These are phyloP conservation scores for Cettia cetti DNA, from an alignment of 2,113 vertebrate species.

Conservation along the genomic window DNA sequence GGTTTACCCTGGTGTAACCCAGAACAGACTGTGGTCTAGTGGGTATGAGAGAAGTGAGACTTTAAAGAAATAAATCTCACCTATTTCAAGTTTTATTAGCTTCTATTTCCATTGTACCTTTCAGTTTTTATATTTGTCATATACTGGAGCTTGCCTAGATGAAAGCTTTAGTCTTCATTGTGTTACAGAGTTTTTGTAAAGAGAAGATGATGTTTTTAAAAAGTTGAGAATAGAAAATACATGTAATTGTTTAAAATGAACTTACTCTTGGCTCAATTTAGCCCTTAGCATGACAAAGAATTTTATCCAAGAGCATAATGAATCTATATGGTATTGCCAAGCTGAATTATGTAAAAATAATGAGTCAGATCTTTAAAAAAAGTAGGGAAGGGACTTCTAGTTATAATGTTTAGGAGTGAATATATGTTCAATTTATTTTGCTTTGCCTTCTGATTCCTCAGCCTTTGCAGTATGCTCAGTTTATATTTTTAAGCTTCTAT, in stretches of 20 bases:
- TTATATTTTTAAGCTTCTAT: background rate
- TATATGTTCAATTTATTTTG: background rate
- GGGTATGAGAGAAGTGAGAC: background rate
- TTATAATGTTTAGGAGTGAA: background rate
- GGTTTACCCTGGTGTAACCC: background rate
- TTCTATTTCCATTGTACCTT: conserved; percentile 19
- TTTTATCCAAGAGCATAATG: conserved; percentile 6
- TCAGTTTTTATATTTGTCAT: conserved; percentile 11
- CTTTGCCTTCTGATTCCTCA: background rate
- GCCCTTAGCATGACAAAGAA: background rate
- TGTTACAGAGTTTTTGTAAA: background rate
- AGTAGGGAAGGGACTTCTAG: background rate
- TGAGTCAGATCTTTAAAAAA: conserved; percentile 2
- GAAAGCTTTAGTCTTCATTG: background rate
- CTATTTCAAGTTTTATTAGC: conserved; percentile 20
- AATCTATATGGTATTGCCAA: conserved; percentile 16
- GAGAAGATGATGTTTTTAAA: background rate
- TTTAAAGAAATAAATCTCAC: conserved; percentile 28
- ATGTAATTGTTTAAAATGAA: conserved; percentile 14
- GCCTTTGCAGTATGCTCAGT: background rate
- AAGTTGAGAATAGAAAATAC: conserved; percentile 18
- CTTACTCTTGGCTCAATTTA: conserved; percentile 33
- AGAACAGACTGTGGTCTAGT: background rate
- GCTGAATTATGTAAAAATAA: background rate
- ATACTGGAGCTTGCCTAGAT: background rate